Evolutionary conservation across 1,140 invertebrate genomes (phyloP).

Genomic region (Plutomurus gul): DNA sequence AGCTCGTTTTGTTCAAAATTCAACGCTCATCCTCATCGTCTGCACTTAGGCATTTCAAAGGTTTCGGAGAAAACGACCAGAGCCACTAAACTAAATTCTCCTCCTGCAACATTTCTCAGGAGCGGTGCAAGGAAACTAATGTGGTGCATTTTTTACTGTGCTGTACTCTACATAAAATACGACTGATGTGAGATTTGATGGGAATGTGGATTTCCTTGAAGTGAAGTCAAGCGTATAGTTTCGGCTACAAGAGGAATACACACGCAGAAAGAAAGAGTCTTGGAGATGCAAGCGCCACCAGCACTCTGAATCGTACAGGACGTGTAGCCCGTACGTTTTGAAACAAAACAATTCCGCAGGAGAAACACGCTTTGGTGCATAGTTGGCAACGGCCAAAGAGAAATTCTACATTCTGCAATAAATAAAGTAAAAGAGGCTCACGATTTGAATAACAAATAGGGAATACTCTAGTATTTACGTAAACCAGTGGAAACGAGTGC

Average conservation of each 20-base stretch:
- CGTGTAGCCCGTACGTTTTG: no score
- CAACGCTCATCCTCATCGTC: conserved; percentile 7
- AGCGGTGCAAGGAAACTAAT: conserved; percentile 21
- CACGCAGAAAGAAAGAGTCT: not conserved
- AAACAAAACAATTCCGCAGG: not conserved
- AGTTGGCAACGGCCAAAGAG: not conserved
- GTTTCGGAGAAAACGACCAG: no score
- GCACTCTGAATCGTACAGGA: no score
- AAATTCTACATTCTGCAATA: conserved; percentile 9
- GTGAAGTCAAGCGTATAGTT: not conserved
- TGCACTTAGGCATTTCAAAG: no score
- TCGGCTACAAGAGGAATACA: not conserved
- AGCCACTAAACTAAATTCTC: not conserved
- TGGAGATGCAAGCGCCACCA: no score
- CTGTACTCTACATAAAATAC: not conserved
- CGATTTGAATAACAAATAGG: conserved; percentile 17
- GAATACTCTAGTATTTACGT: not conserved
- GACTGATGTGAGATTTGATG: not conserved
- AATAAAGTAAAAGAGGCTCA: not conserved
- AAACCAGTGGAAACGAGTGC: not conserved
- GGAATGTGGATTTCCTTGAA: not conserved
- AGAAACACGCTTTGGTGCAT: not conserved
- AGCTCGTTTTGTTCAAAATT: conserved; percentile 15
- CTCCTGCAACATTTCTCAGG: conserved; percentile 19
- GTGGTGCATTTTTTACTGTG: conserved; percentile 19